phyloP scores from a whole-genome alignment of 2,113 vertebrate genomes.

The Oreocharis arfaki region DNA sequence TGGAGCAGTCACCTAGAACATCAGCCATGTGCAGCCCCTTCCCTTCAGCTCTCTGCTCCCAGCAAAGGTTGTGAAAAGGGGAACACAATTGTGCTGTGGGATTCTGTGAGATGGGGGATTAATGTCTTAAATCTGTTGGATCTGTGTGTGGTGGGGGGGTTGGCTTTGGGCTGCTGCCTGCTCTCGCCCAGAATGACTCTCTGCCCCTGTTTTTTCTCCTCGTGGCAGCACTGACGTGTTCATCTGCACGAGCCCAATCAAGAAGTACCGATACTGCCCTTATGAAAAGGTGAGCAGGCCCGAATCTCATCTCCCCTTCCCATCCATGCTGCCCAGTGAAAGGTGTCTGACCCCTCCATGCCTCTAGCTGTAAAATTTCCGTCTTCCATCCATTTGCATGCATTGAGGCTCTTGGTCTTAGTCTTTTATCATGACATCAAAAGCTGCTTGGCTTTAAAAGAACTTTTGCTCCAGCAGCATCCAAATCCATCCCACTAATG shows the following conservation, averaged over 20 bases:
- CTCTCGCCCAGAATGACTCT: neutral
- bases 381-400: neutral
- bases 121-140: neutral
- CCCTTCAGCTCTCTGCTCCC: neutral
- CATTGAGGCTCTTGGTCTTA: neutral
- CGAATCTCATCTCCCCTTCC: neutral
- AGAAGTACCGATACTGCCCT: slow-evolving; percentile 85
- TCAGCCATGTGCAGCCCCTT: neutral
- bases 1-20: neutral
- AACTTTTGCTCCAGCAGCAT: neutral
- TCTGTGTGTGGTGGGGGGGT: neutral
- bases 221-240: slow-evolving; percentile 90
- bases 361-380: neutral
- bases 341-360: neutral
- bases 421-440: neutral
- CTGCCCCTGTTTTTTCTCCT: neutral
- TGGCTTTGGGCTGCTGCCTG: neutral
- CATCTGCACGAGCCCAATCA: slow-evolving; percentile 95
- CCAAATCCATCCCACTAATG: neutral
- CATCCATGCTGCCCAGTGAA: accelerated
- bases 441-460: neutral
- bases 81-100: neutral
- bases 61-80: neutral
- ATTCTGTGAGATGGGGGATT: neutral
- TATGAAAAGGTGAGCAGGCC: slow-evolving; percentile 86